These are phyloP conservation scores for Xiphorhynchus elegans DNA, from an alignment of 2,113 vertebrate genomes.

Conservation along the genomic window DNA sequence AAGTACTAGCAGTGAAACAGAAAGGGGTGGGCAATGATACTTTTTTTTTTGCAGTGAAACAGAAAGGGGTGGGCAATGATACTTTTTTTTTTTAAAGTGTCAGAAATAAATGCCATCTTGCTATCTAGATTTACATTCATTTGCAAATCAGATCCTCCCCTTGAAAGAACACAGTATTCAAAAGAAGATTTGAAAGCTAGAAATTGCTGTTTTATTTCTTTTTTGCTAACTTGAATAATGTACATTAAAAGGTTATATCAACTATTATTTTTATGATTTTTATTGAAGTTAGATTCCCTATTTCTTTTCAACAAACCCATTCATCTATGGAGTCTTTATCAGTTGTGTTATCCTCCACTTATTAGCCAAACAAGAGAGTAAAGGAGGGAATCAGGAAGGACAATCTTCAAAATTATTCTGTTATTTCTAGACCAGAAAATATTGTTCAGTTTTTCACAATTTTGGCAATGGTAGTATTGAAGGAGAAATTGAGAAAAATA, in stretches of 20 bases:
- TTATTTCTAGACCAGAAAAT: neutral
- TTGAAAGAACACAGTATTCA: neutral
- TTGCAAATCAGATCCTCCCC: conserved; percentile 8
- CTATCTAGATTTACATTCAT: neutral
- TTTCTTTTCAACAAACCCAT: neutral
- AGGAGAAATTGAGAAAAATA: neutral
- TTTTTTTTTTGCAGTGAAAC: neutral
- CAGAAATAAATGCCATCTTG: neutral
- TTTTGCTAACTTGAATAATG: neutral
- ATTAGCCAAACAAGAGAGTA: neutral
- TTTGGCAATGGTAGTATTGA: neutral
- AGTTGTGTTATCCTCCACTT: neutral
- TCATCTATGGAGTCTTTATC: conserved; percentile 16
- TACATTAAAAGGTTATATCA: neutral
- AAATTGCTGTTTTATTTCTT: neutral
- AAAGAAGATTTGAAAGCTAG: neutral
- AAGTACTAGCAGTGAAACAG: neutral
- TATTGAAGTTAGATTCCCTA: neutral
- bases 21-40: neutral
- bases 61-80: neutral
- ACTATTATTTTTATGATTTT: conserved; percentile 13
- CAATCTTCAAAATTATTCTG: neutral
- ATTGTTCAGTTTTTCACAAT: neutral
- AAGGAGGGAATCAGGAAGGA: neutral
- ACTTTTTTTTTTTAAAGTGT: neutral